phyloP scores from a whole-genome alignment of 1,140 invertebrate species.

The Bombus picipes region DNA sequence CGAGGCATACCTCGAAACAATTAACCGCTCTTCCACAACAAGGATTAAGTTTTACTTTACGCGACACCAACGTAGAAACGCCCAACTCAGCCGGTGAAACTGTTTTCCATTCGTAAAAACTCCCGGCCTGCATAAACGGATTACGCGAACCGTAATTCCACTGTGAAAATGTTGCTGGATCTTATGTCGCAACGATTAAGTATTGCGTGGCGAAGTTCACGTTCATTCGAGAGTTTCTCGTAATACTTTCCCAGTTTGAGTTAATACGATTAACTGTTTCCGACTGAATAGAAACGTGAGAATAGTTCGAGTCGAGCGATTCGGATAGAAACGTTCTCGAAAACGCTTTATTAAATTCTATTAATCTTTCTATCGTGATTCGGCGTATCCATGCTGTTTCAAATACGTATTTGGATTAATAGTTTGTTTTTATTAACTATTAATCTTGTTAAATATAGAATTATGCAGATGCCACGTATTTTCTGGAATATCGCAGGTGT shows the following conservation, averaged over 20 bases:
- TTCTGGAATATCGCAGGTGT: no score
- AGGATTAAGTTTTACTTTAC: conserved; percentile 34
- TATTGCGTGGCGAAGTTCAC: no score
- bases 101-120: background rate
- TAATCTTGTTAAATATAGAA: no score
- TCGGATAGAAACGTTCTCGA: no score
- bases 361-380: no score
- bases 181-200: background rate
- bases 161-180: background rate
- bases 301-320: background rate
- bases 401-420: no score
- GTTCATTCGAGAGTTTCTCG: background rate
- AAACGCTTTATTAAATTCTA: no score
- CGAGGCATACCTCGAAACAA: conserved; percentile 52
- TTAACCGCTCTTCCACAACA: conserved; percentile 39
- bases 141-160: background rate
- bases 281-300: background rate
- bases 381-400: no score
- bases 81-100: background rate
- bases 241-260: background rate
- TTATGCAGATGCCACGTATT: no score
- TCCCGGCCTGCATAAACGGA: background rate
- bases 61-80: background rate
- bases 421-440: no score
- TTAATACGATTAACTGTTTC: background rate